Base-by-base conservation (phyloP, 2,797 vertebrate genomes). In the Pogonophryne albipinna region DNA sequence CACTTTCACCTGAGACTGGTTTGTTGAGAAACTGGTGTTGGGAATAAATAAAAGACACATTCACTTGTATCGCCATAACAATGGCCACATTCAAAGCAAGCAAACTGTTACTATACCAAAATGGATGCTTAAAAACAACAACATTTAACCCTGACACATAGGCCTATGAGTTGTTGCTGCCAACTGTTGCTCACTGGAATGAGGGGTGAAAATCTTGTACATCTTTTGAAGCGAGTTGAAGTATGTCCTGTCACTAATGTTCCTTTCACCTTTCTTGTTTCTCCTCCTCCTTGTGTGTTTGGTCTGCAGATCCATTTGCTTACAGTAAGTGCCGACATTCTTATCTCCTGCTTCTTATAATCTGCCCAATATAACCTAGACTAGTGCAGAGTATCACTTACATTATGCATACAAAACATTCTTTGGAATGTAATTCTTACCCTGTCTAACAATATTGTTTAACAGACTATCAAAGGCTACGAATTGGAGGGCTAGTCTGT, bases 381-480 rank as follows among this genome's bases (percentile, higher is more conserved):
- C 19, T 44, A 45, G 23, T 9, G 3, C n/a, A 49, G 12, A 51
- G 27, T 57, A 53, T 46, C 10, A 42, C 4, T 6, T 46, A 2
- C 34, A 38, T 38, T 38, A 9, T 38, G 8, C 34, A 38, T 38
- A 38, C 34, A 38, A 38, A 38, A 38, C 34, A 38, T 38, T 38
- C 34, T 64, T 60, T 69, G 46, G 1, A 65, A 14, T 17, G 38
- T 0, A 13, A 10, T 52, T 56, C 19, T 52, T 38, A 1, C 11
- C 38, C 58, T 20, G 17, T 55, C 19, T 61, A 13, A n/a, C 49
- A 10, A 20, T 71, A 34, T 19, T 76, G 4, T 67, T 55, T 71
- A 27, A 67, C 85, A 96, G 95, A 95, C 87, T 96, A 96, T 80
- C 91, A 95, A 4, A 88, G 85, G 62, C 90, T 96, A 87, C 86